Evolutionary conservation across 2,797 vertebrate species (phyloP).

Genomic region (Malacoctenus gilli): DNA sequence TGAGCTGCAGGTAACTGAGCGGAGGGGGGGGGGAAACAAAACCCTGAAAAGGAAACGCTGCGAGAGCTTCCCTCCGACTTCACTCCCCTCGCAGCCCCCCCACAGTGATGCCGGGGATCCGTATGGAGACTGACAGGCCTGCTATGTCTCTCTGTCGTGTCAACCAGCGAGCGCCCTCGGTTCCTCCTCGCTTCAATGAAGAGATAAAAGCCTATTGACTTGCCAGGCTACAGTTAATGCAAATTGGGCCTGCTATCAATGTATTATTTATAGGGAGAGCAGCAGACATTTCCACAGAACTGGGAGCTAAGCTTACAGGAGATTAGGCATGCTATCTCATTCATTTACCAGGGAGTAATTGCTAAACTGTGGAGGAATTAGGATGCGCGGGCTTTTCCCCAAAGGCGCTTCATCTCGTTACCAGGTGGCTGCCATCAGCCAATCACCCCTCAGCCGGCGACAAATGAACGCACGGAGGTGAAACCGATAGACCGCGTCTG

Average conservation of each 20-base stretch:
- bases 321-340: conserved; percentile 84
- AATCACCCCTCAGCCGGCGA: conserved; percentile 54
- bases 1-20: conserved; percentile 32
- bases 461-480: conserved; percentile 61
- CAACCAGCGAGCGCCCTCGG: conserved; percentile 69
- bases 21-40: conserved; percentile 52
- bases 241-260: conserved; percentile 82
- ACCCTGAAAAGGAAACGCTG: conserved; percentile 39
- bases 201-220: conserved; percentile 85
- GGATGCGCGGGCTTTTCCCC: conserved; percentile 71
- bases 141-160: conserved; percentile 67
- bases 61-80: conserved; percentile 33
- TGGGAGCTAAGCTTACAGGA: conserved; percentile 84
- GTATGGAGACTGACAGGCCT: conserved; percentile 74
- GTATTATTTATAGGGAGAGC: conserved; percentile 82
- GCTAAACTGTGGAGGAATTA: conserved; percentile 83
- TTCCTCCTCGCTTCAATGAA: conserved; percentile 76
- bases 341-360: conserved; percentile 84
- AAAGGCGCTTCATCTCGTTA: conserved; percentile 73
- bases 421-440: conserved; percentile 69
- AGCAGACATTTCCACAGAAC: conserved; percentile 81
- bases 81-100: conserved; percentile 46
- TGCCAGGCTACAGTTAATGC: conserved; percentile 82
- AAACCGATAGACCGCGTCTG: conserved; percentile 56
- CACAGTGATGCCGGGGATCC: conserved; percentile 52